Conservation (phyloP, 2,113 vertebrate genomes). For the Dryoscopus gambensis region DNA sequence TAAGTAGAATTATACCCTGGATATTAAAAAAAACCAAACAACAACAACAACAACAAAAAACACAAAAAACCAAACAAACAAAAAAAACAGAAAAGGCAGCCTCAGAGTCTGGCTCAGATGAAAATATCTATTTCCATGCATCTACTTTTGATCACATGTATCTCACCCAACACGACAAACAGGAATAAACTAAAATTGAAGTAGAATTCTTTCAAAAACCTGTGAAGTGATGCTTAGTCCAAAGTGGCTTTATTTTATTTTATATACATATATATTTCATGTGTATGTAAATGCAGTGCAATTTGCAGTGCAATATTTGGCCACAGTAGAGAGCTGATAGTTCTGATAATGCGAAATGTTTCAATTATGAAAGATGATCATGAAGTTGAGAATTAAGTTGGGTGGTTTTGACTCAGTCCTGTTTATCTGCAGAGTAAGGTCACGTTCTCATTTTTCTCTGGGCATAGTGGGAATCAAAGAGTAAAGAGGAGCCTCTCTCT, state of each 20-base stretch:
- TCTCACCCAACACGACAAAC: not conserved
- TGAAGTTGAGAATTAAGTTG: not conserved
- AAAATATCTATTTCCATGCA: not conserved
- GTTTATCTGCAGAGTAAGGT: not conserved
- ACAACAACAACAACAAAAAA: too few relatives aligned
- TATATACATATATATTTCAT: not conserved
- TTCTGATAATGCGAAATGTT: not conserved
- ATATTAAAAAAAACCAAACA: not conserved
- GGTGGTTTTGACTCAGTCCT: not conserved
- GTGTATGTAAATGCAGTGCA: not conserved
- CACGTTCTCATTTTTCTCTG: not conserved
- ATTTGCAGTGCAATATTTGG: not conserved
- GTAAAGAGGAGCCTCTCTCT: not conserved
- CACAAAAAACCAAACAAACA: not conserved
- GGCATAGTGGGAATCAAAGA: not conserved
- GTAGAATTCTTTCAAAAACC: not conserved
- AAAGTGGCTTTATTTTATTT: not conserved
- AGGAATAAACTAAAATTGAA: not conserved
- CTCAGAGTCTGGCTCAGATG: not conserved
- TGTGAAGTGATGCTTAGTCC: not conserved
- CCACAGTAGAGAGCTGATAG: not conserved
- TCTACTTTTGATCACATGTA: not conserved
- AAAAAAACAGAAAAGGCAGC: not conserved
- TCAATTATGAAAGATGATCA: not conserved
- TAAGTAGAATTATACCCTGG: not conserved